Evolutionary conservation across 2,888 invertebrate genomes (phyloP).

Genomic region (Lymantria dispar): DNA sequence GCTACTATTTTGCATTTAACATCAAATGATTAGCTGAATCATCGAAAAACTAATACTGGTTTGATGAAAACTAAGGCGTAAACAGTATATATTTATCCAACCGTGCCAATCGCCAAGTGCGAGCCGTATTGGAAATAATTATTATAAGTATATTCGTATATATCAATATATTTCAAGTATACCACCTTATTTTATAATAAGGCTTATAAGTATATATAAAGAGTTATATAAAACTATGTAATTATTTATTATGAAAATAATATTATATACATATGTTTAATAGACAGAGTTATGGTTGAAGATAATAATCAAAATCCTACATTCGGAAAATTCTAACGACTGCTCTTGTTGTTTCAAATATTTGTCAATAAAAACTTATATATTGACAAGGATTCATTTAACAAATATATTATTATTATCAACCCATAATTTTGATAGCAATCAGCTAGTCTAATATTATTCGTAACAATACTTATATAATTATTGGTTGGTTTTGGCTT

Average conservation of each 20-base stretch:
- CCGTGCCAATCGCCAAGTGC: constrained; percentile 6
- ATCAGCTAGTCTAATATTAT: constrained; percentile 14
- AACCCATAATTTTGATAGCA: constrained; percentile 9
- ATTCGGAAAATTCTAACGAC: neutral
- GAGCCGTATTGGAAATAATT: constrained; percentile 4
- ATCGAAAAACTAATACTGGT: neutral
- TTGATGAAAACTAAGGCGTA: neutral
- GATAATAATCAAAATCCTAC: constrained; percentile 20
- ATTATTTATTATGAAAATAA: constrained; percentile 72
- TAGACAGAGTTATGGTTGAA: constrained; percentile 47
- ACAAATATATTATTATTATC: neutral
- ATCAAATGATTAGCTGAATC: neutral
- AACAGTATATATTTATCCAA: neutral
- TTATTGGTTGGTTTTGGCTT: constrained; percentile 5
- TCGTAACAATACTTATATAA: neutral
- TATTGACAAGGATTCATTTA: neutral
- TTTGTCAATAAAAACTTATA: no score
- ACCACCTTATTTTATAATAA: constrained; percentile 78
- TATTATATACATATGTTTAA: constrained; percentile 45
- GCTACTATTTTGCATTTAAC: no score
- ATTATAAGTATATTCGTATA: constrained; percentile 38
- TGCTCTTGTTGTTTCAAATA: no score
- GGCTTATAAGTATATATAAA: constrained; percentile 69
- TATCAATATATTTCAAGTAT: constrained; percentile 45
- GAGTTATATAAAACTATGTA: constrained; percentile 55